Evolutionary conservation across 2,113 vertebrate genomes (phyloP), one percentile per base, ranked within the genome.

Genomic region (Callipepla californica): DNA sequence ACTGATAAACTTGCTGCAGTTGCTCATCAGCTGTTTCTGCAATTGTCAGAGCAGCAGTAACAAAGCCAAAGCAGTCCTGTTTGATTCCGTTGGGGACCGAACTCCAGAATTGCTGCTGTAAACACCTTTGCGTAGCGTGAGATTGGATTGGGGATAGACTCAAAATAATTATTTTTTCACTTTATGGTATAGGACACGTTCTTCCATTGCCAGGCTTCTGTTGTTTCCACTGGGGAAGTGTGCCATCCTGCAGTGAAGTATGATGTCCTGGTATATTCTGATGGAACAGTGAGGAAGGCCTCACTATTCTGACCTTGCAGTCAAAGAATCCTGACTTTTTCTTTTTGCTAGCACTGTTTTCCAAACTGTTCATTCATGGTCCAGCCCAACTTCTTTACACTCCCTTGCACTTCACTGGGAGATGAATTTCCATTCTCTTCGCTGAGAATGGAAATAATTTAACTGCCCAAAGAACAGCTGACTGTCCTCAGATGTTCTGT

Each of bases 401-500:
- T 87, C 34, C 13, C 13, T 69, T 90, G 40, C 75, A 53, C 73
- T 86, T 86, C 51, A 51, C 28, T 66, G 55, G 61, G n/a, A 88
- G 21, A 40, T 40, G 40, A 40, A 40, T 40, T 40, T 40, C 40
- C 40, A 40, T 40, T 40, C 40, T 40, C 40, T 82, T 93, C 65
- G 40, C 22, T 88, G 62, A 79, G 83, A 77, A 68, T 86, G 48
- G 66, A 84, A 94, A 65, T 92, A 47, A 83, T 74, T 36, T 70
- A 85, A 59, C 93, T 92, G 66, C 26, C 68, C 58, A 73, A 85
- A 28, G 69, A 83, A 50, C 67, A 93, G 30, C 58, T 66, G 53
- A 42, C 62, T 89, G 36, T 76, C 67, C 62, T 93, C 53, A 87
- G 4, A 81, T 73, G 20, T 80, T 84, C 44, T 94, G 30, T 26